Conservation (phyloP, 2,888 invertebrate genomes). For the Andrena dorsata region DNA sequence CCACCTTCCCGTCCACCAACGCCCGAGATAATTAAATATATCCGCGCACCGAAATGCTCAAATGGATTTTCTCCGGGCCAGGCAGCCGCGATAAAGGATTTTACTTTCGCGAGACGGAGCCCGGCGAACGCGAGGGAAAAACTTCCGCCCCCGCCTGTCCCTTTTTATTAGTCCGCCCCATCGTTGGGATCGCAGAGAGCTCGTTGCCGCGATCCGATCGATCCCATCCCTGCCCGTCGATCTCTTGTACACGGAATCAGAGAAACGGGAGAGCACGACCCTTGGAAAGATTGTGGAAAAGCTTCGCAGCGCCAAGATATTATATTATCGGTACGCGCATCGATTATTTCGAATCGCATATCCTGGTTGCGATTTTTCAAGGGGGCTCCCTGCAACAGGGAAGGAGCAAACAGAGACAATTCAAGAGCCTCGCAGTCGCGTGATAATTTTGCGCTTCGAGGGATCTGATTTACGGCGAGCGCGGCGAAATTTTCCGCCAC, state of each 20-base stretch:
- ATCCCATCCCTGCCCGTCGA: background rate
- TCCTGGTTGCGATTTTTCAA: no score
- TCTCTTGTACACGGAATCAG: no score
- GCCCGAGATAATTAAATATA: slow-evolving; percentile 81
- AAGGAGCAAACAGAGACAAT: background rate
- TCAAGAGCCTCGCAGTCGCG: background rate
- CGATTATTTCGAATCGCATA: no score
- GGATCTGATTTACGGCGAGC: slow-evolving; percentile 42
- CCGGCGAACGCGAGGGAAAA: slow-evolving; percentile 37
- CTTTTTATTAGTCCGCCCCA: slow-evolving; percentile 17
- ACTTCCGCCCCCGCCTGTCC: slow-evolving; percentile 17
- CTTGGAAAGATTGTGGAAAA: no score
- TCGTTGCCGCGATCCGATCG: slow-evolving; percentile 9
- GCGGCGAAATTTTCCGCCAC: slow-evolving; percentile 27
- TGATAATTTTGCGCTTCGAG: slow-evolving; percentile 33
- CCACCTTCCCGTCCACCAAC: slow-evolving; percentile 53
- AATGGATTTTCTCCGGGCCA: slow-evolving; percentile 74
- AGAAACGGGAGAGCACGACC: no score
- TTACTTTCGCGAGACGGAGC: slow-evolving; percentile 44
- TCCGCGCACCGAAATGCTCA: slow-evolving; percentile 77
- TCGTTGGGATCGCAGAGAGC: slow-evolving; percentile 12
- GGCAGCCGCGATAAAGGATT: slow-evolving; percentile 66
- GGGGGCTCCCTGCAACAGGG: no score
- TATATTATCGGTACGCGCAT: no score
- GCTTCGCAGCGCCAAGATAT: no score